A percentile compares a stretch with the other conserved stretches of the same genome.
Conservation (phyloP, 2,888 invertebrate genomes). For the Cybosia mesomella region DNA sequence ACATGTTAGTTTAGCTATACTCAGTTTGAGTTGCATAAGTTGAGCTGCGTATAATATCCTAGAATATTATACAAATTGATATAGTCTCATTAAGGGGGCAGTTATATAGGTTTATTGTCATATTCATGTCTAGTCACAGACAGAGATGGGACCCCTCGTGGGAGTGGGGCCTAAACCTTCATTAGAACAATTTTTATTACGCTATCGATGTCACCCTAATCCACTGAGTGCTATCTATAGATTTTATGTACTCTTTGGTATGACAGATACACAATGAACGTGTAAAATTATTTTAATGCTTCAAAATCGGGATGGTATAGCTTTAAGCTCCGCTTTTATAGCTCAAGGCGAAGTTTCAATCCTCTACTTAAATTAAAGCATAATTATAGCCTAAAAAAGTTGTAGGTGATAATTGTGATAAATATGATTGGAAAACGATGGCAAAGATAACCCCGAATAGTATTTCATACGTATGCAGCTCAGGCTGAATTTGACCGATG, state of each 20-base stretch:
- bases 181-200: conserved; percentile 14
- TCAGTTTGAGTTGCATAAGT: too few species aligned
- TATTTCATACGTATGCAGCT: too few species aligned
- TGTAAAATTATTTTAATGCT: conserved; percentile 21
- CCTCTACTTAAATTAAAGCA: too few species aligned
- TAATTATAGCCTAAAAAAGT: too few species aligned
- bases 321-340: conserved; percentile 58
- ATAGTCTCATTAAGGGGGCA: conserved; percentile 18
- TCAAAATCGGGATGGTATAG: conserved; percentile 29
- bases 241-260: not conserved
- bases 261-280: conserved; percentile 31
- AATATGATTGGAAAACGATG: too few species aligned
- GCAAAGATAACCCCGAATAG: too few species aligned
- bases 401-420: too few species aligned
- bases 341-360: conserved; percentile 25
- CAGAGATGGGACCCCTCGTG: conserved; percentile 57
- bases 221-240: conserved; percentile 34
- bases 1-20: too few species aligned
- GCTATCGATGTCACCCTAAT: conserved; percentile 21
- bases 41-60: too few species aligned
- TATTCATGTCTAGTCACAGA: conserved; percentile 52
- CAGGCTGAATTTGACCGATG: not conserved
- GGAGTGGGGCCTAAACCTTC: conserved; percentile 55
- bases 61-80: too few species aligned
- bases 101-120: conserved; percentile 42